Evolutionary conservation across 2,888 invertebrate species (phyloP).

Genomic region (Liodrosophila aerea): DNA sequence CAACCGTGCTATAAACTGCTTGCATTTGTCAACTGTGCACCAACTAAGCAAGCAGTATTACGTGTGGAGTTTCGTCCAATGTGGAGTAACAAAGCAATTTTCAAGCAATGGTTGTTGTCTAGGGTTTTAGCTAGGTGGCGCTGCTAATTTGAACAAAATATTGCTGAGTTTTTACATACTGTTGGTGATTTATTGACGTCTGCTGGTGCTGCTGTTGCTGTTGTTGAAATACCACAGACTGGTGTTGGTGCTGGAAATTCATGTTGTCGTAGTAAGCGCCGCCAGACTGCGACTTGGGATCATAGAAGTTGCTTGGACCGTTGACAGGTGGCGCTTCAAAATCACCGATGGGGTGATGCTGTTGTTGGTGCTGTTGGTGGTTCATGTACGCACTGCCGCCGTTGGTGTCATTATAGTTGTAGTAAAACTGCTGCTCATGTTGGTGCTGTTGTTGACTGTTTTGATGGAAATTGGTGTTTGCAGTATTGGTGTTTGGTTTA

Average conservation of each 20-base stretch:
- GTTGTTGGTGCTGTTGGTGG: slow-evolving; percentile 67
- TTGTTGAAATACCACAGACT: slow-evolving; percentile 67
- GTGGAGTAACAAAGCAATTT: too few relatives aligned
- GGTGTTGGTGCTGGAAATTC: slow-evolving; percentile 71
- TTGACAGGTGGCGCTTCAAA: slow-evolving; percentile 79
- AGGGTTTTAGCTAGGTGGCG: background rate
- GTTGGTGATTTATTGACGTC: slow-evolving; percentile 56
- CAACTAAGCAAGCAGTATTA: too few relatives aligned
- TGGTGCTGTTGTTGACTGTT: slow-evolving; percentile 71
- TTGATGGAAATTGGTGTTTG: slow-evolving; percentile 66
- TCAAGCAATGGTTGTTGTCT: too few relatives aligned
- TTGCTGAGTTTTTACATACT: slow-evolving; percentile 41
- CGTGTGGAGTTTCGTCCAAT: too few relatives aligned
- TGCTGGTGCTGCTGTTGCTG: slow-evolving; percentile 64
- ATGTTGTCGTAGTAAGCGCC: slow-evolving; percentile 80
- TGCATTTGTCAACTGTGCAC: background rate
- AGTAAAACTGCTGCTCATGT: slow-evolving; percentile 77
- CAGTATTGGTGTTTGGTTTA: slow-evolving; percentile 69
- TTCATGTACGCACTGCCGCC: slow-evolving; percentile 71
- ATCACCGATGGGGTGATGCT: slow-evolving; percentile 71
- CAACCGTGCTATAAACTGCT: background rate
- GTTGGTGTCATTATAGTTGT: slow-evolving; percentile 78
- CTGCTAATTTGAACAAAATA: background rate
- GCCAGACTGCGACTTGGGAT: slow-evolving; percentile 74
- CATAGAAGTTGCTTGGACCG: slow-evolving; percentile 76